These are phyloP conservation scores for Tachina fera DNA, from an alignment of 2,888 invertebrate genomes.

Conservation along the genomic window DNA sequence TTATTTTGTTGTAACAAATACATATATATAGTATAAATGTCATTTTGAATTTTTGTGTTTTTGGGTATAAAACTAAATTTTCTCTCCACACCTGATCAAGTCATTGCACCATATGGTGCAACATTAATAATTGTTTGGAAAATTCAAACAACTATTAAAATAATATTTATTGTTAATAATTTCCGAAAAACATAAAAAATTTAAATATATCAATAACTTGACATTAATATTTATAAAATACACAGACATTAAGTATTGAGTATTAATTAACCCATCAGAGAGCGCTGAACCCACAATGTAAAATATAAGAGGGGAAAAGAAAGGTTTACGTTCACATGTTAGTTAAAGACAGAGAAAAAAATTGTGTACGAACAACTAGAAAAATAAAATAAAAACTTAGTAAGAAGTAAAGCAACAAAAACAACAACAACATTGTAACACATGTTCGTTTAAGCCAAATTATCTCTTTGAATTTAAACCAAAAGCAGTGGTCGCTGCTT, in stretches of 20 bases:
- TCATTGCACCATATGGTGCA: conserved; percentile 51
- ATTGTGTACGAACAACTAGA: conserved; percentile 32
- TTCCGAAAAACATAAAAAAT: conserved; percentile 67
- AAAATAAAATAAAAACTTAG: conserved; percentile 14
- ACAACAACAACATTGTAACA: conserved; percentile 29
- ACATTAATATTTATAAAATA: conserved; percentile 50
- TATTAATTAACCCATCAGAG: conserved; percentile 68
- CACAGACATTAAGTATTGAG: conserved; percentile 56
- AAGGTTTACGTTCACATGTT: conserved; percentile 46
- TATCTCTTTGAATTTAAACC: conserved; percentile 62
- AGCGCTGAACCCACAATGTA: not conserved
- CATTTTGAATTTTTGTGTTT: not conserved
- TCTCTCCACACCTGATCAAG: conserved; percentile 48
- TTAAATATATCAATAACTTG: conserved; percentile 61
- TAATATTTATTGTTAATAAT: conserved; percentile 68
- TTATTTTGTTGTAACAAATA: too few species aligned
- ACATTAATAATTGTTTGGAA: not conserved
- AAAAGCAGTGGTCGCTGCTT: conserved; percentile 66
- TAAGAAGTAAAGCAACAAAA: not conserved
- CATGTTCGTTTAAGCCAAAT: conserved; percentile 60
- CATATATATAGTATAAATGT: too few species aligned
- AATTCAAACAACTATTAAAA: conserved; percentile 33
- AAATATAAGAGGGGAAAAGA: not conserved
- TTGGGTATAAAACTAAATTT: not conserved
- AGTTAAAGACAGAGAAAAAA: not conserved